A percentile compares a stretch with the other conserved stretches of the same genome.
These are phyloP conservation scores for Bubo scandiacus DNA, from an alignment of 2,113 vertebrate species.

Conservation along the genomic window DNA sequence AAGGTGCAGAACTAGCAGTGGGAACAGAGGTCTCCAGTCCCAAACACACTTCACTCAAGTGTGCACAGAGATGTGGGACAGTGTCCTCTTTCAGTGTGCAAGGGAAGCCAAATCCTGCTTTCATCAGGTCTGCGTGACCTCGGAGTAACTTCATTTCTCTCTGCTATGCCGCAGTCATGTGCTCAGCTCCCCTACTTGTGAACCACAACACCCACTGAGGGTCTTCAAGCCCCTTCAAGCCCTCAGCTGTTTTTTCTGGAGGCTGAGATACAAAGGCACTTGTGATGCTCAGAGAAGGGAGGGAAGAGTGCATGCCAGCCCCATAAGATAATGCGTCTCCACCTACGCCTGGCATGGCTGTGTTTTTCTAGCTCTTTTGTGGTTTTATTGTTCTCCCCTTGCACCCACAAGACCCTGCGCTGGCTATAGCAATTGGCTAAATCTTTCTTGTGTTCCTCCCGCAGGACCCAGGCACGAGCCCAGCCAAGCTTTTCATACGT, in stretches of 20 bases:
- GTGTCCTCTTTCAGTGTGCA: neutral
- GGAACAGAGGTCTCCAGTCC: neutral
- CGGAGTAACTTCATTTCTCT: neutral
- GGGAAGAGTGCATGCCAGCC: neutral
- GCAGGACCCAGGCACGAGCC: neutral
- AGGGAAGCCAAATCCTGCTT: neutral
- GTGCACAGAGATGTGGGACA: neutral
- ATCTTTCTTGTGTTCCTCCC: conserved; percentile 13
- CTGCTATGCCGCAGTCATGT: neutral
- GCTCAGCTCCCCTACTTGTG: neutral
- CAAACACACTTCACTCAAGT: neutral
- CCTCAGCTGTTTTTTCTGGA: neutral
- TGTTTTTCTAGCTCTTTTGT: conserved; percentile 46
- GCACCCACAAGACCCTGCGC: neutral
- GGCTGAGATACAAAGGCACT: neutral
- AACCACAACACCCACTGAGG: neutral
- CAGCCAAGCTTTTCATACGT: conserved; percentile 18
- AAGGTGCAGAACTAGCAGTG: neutral
- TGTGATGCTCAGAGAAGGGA: neutral
- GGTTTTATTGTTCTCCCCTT: conserved; percentile 17
- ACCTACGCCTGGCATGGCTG: conserved; percentile 15
- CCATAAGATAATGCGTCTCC: neutral
- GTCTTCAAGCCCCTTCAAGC: neutral
- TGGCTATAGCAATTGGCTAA: neutral
- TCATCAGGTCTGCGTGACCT: neutral